Conservation (phyloP, 2,113 vertebrate genomes). For the Nyctibius bracteatus region DNA sequence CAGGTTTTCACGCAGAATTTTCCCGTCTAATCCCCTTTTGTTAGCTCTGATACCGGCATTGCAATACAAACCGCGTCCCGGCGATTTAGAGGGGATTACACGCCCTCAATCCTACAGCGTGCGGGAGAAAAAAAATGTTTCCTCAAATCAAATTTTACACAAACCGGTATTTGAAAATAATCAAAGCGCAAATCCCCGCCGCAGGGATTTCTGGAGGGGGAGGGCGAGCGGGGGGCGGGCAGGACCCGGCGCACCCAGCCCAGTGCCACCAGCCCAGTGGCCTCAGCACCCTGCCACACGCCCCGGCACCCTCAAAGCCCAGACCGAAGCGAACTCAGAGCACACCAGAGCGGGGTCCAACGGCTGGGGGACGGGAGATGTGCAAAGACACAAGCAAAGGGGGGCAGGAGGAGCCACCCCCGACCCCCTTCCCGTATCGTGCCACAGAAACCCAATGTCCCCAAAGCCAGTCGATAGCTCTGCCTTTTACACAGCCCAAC, state of each 20-base stretch:
- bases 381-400: fast-evolving
- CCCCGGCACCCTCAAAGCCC: neutral
- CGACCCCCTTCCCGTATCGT: neutral
- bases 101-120: conserved; percentile 69
- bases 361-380: neutral
- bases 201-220: conserved; percentile 1
- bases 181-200: conserved; percentile 71
- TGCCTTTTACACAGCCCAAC: fast-evolving
- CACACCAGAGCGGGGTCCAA: fast-evolving
- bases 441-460: fast-evolving
- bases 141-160: conserved; percentile 78
- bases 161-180: conserved; percentile 71
- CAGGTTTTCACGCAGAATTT: conserved; percentile 74
- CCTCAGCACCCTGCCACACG: neutral
- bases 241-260: neutral
- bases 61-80: conserved; percentile 61
- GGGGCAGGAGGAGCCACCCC: neutral
- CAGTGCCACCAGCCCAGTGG: fast-evolving
- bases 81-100: conserved; percentile 80
- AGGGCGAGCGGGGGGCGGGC: neutral
- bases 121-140: conserved; percentile 74
- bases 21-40: conserved; percentile 76
- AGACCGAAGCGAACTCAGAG: fast-evolving
- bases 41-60: conserved; percentile 68
- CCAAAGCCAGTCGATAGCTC: neutral